Percentiles rank a stretch among this genome's conserved stretches.
These are phyloP conservation scores for Hypotaenidia okinawae DNA, from an alignment of 2,797 vertebrate genomes.

Conservation along the genomic window DNA sequence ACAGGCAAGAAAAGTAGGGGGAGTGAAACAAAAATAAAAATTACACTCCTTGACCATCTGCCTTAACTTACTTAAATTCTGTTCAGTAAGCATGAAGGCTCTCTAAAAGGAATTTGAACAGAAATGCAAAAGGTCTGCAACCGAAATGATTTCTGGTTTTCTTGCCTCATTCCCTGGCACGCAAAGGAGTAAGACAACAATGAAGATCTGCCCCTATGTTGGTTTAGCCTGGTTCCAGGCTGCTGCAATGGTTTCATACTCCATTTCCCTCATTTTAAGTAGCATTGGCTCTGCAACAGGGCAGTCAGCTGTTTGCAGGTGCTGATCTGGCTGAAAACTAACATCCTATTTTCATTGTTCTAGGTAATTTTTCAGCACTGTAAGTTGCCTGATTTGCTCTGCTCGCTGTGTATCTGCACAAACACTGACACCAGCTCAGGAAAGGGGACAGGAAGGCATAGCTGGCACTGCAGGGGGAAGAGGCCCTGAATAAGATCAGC, in stretches of 20 bases:
- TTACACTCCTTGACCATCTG: background rate
- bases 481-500: background rate
- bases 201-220: background rate
- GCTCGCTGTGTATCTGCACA: background rate
- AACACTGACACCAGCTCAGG: background rate
- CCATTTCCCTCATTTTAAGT: background rate
- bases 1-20: background rate
- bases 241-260: fast-evolving
- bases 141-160: background rate
- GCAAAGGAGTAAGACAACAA: background rate
- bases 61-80: background rate
- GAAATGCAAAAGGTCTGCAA: background rate
- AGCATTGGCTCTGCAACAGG: background rate
- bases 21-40: background rate
- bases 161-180: background rate
- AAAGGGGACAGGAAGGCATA: background rate
- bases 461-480: fast-evolving
- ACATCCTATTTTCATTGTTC: fast-evolving
- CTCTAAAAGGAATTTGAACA: background rate
- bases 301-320: background rate
- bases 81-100: background rate
- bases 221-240: background rate
- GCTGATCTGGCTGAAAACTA: background rate
- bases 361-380: background rate
- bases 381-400: background rate